These are phyloP conservation scores for Plecotus auritus DNA, from an alignment of 2,113 vertebrate genomes.

Conservation along the genomic window DNA sequence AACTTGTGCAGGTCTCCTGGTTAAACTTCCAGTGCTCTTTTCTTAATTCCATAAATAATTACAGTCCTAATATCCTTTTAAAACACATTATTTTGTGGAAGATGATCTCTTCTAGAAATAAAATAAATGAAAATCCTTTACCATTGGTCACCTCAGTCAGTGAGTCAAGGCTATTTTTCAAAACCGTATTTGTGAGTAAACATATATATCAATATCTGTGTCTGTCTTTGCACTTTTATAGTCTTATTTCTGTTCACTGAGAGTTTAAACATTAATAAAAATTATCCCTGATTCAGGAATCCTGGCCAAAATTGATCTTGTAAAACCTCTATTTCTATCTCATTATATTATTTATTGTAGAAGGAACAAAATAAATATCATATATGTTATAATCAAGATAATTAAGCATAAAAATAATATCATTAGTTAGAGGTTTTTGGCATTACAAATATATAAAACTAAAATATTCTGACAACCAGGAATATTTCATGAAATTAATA, in stretches of 20 bases:
- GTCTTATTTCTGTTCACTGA: slow-evolving; percentile 16
- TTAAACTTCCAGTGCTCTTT: background rate
- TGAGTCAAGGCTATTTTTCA: slow-evolving; percentile 12
- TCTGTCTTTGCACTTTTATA: background rate
- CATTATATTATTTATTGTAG: slow-evolving; percentile 10
- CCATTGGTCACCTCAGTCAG: background rate
- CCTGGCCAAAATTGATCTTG: slow-evolving; percentile 9
- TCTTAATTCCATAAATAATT: background rate
- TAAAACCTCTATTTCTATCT: background rate
- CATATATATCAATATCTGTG: background rate
- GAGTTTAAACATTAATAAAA: background rate
- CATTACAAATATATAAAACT: slow-evolving; percentile 46
- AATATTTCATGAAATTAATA: slow-evolving; percentile 44
- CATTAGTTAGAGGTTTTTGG: background rate
- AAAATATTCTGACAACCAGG: slow-evolving; percentile 42
- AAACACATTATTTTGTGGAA: background rate
- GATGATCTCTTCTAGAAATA: background rate
- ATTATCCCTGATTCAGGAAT: background rate
- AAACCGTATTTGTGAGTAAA: background rate
- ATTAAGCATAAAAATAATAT: slow-evolving; percentile 27
- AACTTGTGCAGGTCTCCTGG: background rate
- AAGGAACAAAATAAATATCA: slow-evolving; percentile 36
- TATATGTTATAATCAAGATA: slow-evolving; percentile 41
- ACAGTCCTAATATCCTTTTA: background rate
- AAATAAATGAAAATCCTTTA: slow-evolving; percentile 31